Evolutionary conservation across 2,113 vertebrate species (phyloP), one percentile per base, ranked within the genome.

Genomic region (Gadus chalcogrammus): DNA sequence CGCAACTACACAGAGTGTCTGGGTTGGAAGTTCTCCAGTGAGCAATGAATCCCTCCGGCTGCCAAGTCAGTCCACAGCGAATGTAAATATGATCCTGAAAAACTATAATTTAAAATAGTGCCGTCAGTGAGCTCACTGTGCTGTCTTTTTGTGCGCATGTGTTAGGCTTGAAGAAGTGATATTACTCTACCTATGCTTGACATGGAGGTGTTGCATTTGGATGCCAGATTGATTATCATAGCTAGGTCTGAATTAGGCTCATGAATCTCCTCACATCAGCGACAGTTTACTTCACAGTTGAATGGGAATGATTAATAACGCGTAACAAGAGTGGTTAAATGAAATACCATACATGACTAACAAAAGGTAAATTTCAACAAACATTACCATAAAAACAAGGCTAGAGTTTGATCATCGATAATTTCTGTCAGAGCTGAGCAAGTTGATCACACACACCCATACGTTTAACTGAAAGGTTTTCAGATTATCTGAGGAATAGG

Each of bases 211-310:
- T 62, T 55, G 7, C 67, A 64, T 62, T 71, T 71, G 66, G 48
- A 65, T 69, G 66, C 68, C 48, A 77, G 18, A 72, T 22, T 64
- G 64, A 78, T 81, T 18, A 61, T 61, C 11, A 22, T 6, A 11
- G 62, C 78, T 18, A 75, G 42, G 60, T 31, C n/a, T 71, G 67
- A 31, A 73, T 69, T 48, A 13, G 72, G 18, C 65, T 75, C 71
- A 82, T 82, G 58, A 79, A 77, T 87, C 70, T 66, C 52, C 8
- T 6, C 13, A 74, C 75, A 82, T 82, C 82, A 79, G 79, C 72
- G 69, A 71, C 16, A 68, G 65, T 73, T 79, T 73, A 2, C 67
- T 67, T 58, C 59, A 15, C n/a, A 42, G 24, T 60, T 66, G 59
- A 84, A 64, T 65, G n/a, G 84, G 70, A 24, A 72, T 76, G 76